phyloP scores from a whole-genome alignment of 2,113 vertebrate species.

The Lota lota region DNA sequence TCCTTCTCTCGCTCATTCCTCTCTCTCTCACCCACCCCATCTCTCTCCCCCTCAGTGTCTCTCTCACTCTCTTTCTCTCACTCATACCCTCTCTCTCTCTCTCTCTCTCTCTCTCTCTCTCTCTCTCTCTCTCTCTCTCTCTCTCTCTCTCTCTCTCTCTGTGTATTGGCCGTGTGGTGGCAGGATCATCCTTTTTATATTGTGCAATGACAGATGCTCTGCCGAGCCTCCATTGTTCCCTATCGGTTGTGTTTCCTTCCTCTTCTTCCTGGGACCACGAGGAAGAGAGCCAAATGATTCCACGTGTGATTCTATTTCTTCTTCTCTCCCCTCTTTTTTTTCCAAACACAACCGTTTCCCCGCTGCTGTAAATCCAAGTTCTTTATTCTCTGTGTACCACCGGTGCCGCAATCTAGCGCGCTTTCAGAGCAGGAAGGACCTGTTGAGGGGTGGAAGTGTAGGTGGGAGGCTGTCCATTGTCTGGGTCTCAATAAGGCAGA shows the following conservation, averaged over 20 bases:
- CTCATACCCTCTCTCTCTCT: too few species aligned
- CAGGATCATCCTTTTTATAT: constrained; percentile 99
- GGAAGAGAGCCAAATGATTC: constrained; percentile 89
- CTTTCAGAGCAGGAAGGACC: constrained; percentile 65
- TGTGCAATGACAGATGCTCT: constrained; percentile 98
- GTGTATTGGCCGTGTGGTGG: constrained; percentile 84
- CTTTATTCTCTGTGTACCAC: constrained; percentile 86
- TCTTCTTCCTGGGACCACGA: constrained; percentile 70
- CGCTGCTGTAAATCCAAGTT: constrained; percentile 51
- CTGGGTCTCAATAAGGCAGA: constrained; percentile 74
- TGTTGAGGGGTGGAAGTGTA: constrained; percentile 71
- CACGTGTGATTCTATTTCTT: constrained; percentile 75
- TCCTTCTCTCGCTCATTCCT: constrained; percentile 25
- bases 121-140: neutral
- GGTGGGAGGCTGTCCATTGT: constrained; percentile 66
- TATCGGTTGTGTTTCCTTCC: constrained; percentile 59
- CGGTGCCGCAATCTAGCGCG: constrained; percentile 80
- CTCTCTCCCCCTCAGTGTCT: constrained; percentile 28
- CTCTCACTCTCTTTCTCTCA: neutral
- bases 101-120: too few species aligned
- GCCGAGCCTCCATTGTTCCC: constrained; percentile 89
- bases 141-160: constrained; percentile 28
- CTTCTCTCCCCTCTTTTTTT: neutral
- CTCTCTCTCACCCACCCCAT: too few species aligned
- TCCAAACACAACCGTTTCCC: constrained; percentile 44